Percentiles rank a stretch among this genome's conserved stretches.
Conservation (phyloP, 2,113 vertebrate genomes). For the Conger conger region DNA sequence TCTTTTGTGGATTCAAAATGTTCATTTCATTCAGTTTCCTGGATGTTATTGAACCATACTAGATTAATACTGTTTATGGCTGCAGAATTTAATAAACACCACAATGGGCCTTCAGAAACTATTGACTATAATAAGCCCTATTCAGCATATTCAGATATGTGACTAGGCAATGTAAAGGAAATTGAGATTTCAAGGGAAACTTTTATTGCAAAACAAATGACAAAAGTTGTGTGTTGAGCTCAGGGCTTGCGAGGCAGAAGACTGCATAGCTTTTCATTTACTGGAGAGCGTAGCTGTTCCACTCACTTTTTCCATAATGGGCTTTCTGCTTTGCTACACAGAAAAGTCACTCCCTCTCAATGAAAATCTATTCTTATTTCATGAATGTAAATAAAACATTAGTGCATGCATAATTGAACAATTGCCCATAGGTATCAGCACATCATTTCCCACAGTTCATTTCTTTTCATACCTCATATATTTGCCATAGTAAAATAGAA, state of each 20-base stretch:
- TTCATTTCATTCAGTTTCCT: background rate
- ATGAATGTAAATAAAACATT: slow-evolving; percentile 8
- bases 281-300: background rate
- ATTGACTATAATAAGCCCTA: background rate
- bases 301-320: background rate
- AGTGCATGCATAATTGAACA: slow-evolving; percentile 1
- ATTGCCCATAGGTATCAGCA: slow-evolving; percentile 6
- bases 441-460: background rate
- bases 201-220: slow-evolving; percentile 1
- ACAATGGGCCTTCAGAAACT: background rate
- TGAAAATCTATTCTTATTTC: background rate
- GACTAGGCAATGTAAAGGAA: background rate
- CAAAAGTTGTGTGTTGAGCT: background rate
- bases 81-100: background rate
- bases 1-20: background rate
- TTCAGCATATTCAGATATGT: background rate
- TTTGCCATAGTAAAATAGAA: background rate
- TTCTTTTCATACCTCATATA: background rate
- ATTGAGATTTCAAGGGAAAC: background rate
- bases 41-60: background rate
- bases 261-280: background rate
- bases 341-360: background rate
- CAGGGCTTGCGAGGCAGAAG: background rate
- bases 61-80: background rate
- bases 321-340: background rate